phyloP scores from a whole-genome alignment of 1,140 invertebrate species.

The Trichogramma pretiosum region DNA sequence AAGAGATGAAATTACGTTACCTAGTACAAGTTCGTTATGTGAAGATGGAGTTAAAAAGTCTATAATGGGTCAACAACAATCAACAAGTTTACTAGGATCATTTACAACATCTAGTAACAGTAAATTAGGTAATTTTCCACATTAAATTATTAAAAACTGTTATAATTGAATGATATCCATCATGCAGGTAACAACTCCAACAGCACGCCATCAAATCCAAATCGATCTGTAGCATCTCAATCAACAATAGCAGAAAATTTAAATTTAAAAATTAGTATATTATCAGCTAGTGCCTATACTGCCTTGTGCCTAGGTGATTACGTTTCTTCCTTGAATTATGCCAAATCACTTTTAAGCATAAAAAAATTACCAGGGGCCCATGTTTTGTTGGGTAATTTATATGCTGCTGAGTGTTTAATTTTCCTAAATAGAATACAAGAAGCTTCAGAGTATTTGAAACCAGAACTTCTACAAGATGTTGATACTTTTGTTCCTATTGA shows the following conservation, averaged over 20 bases:
- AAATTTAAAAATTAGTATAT: slow-evolving; percentile 58
- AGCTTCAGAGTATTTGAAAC: slow-evolving; percentile 77
- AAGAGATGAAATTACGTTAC: slow-evolving; percentile 27
- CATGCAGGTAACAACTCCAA: not conserved
- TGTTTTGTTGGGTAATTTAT: slow-evolving; percentile 74
- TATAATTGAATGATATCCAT: slow-evolving; percentile 4
- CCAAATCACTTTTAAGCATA: slow-evolving; percentile 59
- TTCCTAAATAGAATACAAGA: slow-evolving; percentile 73
- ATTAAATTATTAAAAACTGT: not conserved
- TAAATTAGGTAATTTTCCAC: slow-evolving; percentile 12
- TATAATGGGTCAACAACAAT: slow-evolving; percentile 3
- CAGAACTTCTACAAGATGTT: slow-evolving; percentile 60
- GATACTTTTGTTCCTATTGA: slow-evolving; percentile 36
- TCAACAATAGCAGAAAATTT: slow-evolving; percentile 30
- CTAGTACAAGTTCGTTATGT: slow-evolving; percentile 11
- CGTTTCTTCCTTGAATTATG: slow-evolving; percentile 67
- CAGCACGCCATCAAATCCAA: slow-evolving; percentile 14
- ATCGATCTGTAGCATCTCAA: slow-evolving; percentile 22
- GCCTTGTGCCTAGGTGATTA: slow-evolving; percentile 78
- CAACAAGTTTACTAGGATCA: slow-evolving; percentile 15
- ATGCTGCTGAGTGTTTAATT: slow-evolving; percentile 82
- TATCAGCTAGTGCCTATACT: slow-evolving; percentile 75
- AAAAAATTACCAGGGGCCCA: slow-evolving; percentile 57
- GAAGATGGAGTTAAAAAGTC: slow-evolving; percentile 15
- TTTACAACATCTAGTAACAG: not conserved